A percentile compares a stretch with the other conserved stretches of the same genome.
Evolutionary conservation across 2,113 vertebrate species (phyloP).

Genomic region (Rhinoderma darwinii): DNA sequence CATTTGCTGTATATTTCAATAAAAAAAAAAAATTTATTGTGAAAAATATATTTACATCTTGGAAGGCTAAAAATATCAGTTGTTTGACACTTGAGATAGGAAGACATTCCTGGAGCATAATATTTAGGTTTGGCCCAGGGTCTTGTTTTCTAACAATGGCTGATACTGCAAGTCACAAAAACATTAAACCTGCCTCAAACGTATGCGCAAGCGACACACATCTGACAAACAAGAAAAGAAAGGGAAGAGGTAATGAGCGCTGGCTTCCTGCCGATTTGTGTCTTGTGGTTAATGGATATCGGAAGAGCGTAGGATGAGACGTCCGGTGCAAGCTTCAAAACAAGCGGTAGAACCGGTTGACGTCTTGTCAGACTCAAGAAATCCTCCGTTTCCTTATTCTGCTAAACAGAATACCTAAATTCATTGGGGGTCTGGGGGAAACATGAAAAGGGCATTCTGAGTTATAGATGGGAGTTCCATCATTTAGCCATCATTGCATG

Average conservation of each 20-base stretch:
- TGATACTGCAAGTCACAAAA: conserved; percentile 26
- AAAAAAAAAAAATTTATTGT: no score
- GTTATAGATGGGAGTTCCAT: not conserved
- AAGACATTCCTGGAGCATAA: conserved; percentile 36
- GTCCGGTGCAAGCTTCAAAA: conserved; percentile 30
- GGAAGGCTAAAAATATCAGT: conserved; percentile 14
- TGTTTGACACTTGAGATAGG: conserved; percentile 27
- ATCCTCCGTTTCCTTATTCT: not conserved
- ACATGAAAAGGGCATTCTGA: not conserved
- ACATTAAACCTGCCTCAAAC: not conserved
- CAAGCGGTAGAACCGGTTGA: not conserved
- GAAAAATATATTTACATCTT: conserved; percentile 10
- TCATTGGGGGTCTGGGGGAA: not conserved
- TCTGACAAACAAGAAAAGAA: not conserved
- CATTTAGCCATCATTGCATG: not conserved
- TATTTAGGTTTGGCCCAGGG: conserved; percentile 35
- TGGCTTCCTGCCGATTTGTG: conserved; percentile 41
- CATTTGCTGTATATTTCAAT: no score
- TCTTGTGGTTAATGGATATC: conserved; percentile 26
- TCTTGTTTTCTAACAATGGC: conserved; percentile 31
- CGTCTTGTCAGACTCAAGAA: not conserved
- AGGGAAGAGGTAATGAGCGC: conserved; percentile 19
- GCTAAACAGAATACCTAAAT: not conserved
- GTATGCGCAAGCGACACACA: not conserved
- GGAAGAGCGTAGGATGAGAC: conserved; percentile 47